Evolutionary conservation across 2,888 invertebrate species (phyloP).

Genomic region (Willowsia nigromaculata): DNA sequence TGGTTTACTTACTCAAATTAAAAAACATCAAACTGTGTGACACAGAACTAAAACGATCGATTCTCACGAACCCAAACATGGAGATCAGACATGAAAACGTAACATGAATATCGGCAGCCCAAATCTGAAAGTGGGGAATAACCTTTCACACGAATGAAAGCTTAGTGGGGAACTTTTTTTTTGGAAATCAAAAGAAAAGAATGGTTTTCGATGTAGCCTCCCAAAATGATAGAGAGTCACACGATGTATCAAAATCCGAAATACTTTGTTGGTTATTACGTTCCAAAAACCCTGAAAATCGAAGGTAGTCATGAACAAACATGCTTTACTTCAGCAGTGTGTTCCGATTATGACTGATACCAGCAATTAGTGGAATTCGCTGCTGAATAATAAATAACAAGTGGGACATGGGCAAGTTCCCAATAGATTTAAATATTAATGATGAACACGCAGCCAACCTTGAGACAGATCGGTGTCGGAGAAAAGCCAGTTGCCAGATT

Average conservation of each 20-base stretch:
- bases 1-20: background rate
- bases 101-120: no score
- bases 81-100: background rate
- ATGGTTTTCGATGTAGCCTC: no score
- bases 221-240: no score
- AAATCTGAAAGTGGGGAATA: no score
- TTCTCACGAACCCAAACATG: conserved; percentile 14
- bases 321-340: no score
- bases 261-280: no score
- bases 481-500: background rate
- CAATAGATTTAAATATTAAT: background rate
- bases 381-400: background rate
- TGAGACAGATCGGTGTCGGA: background rate
- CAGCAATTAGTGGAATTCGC: background rate
- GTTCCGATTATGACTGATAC: background rate
- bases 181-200: no score
- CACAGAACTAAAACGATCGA: conserved; percentile 5
- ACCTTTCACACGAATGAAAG: no score
- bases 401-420: background rate
- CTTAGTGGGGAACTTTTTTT: no score
- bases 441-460: background rate
- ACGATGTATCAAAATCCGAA: no score
- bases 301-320: no score
- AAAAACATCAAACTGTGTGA: background rate
- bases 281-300: no score